phyloP scores from a whole-genome alignment of 2,797 vertebrate species.

The Danio choprae region DNA sequence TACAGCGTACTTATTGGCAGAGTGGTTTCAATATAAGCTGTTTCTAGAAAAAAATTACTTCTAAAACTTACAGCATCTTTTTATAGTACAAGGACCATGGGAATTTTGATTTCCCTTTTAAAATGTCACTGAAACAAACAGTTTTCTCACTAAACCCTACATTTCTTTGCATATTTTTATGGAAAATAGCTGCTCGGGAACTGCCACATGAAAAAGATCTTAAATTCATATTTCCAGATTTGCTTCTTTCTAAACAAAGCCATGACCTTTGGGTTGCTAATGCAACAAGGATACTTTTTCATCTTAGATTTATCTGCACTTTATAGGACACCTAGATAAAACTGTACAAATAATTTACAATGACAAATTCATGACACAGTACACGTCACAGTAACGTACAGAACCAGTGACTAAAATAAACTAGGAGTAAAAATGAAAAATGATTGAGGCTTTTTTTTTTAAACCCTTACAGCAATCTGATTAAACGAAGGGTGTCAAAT shows the following conservation, averaged over 20 bases:
- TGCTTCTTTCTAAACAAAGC: background rate
- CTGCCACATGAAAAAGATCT: background rate
- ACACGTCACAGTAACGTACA: constrained; percentile 7
- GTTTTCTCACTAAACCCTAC: background rate
- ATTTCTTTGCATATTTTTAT: background rate
- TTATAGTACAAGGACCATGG: too few species aligned
- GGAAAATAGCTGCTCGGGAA: background rate
- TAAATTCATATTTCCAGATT: background rate
- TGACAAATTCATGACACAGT: background rate
- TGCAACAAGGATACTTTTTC: background rate
- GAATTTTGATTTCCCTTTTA: background rate
- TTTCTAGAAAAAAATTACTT: too few species aligned
- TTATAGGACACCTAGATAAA: constrained; percentile 10
- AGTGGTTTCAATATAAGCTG: too few species aligned
- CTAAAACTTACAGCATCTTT: too few species aligned
- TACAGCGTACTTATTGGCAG: too few species aligned
- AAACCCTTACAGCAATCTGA: constrained; percentile 56
- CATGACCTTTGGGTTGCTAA: background rate
- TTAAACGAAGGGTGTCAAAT: constrained; percentile 60
- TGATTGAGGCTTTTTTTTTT: background rate
- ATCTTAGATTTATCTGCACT: background rate
- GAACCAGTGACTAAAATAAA: constrained; percentile 26
- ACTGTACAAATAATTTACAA: constrained; percentile 15
- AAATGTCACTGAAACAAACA: background rate
- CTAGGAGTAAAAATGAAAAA: background rate